Evolutionary conservation across 2,797 vertebrate genomes (phyloP), one percentile per base, ranked within the genome.

Genomic region (Gymnopithys bicolor): DNA sequence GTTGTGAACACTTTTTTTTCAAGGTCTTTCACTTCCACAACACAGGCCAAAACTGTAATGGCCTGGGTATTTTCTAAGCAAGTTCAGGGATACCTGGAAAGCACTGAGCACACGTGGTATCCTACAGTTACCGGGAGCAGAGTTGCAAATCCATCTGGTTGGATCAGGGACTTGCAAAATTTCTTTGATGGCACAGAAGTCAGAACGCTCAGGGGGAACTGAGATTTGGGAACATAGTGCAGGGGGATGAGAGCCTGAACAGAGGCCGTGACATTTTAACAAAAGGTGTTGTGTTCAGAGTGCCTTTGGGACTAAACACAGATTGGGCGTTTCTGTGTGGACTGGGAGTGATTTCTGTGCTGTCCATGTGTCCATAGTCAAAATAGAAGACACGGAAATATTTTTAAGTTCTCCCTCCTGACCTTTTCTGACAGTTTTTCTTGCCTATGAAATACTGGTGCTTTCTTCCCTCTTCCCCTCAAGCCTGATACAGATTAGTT

Each of bases 321-420:
- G 9, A 45, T 8, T 9, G 19, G 41, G 27, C 6, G 1, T 33
- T 77, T 59, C 43, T 66, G 5, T 4, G 2, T 49, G 28, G 43
- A 3, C 45, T 64, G 27, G 15, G 27, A n/a, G 7, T 11, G 10
- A 66, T 80, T 52, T 62, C 30, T 48, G 12, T 18, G 9, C 27
- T 7, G 1, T 43, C 37, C 18, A 0, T 0, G 4, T 55, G 27
- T 19, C 64, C 5, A 1, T 11, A 56, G 39, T 22, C 5, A 4
- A 77, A 83, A 49, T 3, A 62, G 41, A 78, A 6, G 11, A 27
- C 28, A 32, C 14, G 35, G 22, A 35, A 74, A 9, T 84, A 30
- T 28, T 60, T 63, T 49, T 53, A 14, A 23, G 48, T 82, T 83
- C 8, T 76, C 17, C 39, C 3, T 23, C 5, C 32, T 78, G 25